These are phyloP conservation scores for Apostichopus japonicus DNA, from an alignment of 35 echinoderm and acorn worm genomes.

Conservation along the genomic window DNA sequence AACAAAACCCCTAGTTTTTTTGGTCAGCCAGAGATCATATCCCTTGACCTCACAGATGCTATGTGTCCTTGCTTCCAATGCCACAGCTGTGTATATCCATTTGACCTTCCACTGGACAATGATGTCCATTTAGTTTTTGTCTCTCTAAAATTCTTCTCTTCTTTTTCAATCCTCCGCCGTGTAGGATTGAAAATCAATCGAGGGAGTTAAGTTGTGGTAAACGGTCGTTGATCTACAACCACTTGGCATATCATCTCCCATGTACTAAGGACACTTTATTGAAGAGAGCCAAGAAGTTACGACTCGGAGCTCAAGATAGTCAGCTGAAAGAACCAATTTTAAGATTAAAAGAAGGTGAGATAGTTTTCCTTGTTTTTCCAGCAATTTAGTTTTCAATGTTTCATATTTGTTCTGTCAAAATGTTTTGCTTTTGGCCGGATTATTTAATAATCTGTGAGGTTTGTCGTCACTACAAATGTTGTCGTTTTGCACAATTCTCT, in stretches of 20 bases:
- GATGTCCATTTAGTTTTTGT: background rate
- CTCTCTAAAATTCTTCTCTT: background rate
- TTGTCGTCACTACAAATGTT: too few relatives aligned
- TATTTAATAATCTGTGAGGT: too few relatives aligned
- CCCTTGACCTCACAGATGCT: too few relatives aligned
- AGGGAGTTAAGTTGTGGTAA: slow-evolving; percentile 74
- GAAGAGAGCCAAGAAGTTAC: slow-evolving; percentile 97
- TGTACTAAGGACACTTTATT: slow-evolving; percentile 90
- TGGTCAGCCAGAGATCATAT: too few relatives aligned
- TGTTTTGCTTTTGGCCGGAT: too few relatives aligned
- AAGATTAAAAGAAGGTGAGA: slow-evolving; percentile 89
- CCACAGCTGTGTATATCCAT: too few relatives aligned
- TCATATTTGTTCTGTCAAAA: too few relatives aligned
- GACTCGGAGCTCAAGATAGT: slow-evolving; percentile 83
- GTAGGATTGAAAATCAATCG: slow-evolving; percentile 85
- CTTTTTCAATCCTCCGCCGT: background rate
- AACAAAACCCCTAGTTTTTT: too few relatives aligned
- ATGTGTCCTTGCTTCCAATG: too few relatives aligned
- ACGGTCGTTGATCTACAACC: slow-evolving; percentile 78
- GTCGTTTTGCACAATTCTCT: too few relatives aligned
- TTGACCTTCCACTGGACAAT: too few relatives aligned
- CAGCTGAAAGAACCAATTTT: slow-evolving; percentile 88
- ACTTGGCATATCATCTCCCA: slow-evolving; percentile 84
- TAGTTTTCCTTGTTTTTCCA: background rate
- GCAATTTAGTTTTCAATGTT: too few relatives aligned